Base-by-base conservation (phyloP, 2,113 vertebrate genomes). In the Zosterops pallidus region DNA sequence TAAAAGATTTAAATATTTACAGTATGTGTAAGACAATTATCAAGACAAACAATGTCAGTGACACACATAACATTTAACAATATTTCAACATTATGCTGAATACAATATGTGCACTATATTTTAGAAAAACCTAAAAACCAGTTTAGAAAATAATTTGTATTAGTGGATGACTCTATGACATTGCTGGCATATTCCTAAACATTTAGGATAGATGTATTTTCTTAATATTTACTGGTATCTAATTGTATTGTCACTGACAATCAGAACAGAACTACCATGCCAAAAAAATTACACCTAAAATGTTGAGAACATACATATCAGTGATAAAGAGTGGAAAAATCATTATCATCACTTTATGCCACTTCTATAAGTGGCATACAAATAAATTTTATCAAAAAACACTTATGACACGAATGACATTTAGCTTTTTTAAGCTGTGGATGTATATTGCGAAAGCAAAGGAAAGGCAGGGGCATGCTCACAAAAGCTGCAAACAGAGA, bases 371-470 rank as follows among this genome's bases (percentile, higher is more conserved):
- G 20, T 39, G 39, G 39, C 63, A 56, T 11, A 70, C 14, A 37
- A 55, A 83, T 42, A 2, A 42, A 63, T 69, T 63, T 56, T 42
- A 42, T 56, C 35, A 37, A 49, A 85, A 76, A 94, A 93, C 26
- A 80, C 3, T 47, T 44, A 12, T 1, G 7, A 91, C 46, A 67
- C 8, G 62, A 57, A 71, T 50, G 44, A 5, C 46, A 41, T 11
- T 81, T 37, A 4, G 9, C 55, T 39, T 62, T 39, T 79, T 78
- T 39, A 14, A 88, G 67, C 35, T 68, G 92, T 71, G 92, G 95
- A 96, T 80, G 94, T 92, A 95, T 81, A 96, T 72, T 86, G 88
- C 42, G 91, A 95, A 97, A 89, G 56, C 63, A 63, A 90, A 91
- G 56, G 60, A 83, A 63, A 84, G 50, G 62, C 37, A 65, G 75